Percentiles rank a stretch among this genome's conserved stretches.
These are phyloP conservation scores for Oxyruncus cristatus DNA, from an alignment of 2,113 vertebrate genomes.

Conservation along the genomic window DNA sequence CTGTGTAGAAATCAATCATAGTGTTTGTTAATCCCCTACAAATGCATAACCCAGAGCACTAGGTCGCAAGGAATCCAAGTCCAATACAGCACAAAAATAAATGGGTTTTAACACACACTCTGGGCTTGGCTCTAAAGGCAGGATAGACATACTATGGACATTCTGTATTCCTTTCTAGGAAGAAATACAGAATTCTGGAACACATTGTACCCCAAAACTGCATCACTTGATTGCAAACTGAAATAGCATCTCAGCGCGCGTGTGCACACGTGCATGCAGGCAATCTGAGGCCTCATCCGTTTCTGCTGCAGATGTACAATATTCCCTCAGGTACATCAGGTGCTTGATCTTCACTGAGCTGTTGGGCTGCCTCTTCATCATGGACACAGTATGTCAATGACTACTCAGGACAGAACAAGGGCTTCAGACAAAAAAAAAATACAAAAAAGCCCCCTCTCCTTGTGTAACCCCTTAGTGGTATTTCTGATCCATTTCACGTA, in stretches of 20 bases:
- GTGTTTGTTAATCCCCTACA: neutral
- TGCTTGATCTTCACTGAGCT: neutral
- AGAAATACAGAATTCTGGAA: neutral
- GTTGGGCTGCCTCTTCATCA: rapidly evolving
- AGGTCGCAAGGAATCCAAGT: neutral
- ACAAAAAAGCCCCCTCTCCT: neutral
- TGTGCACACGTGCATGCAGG: rapidly evolving
- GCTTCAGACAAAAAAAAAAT: neutral
- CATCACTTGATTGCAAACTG: neutral
- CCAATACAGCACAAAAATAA: neutral
- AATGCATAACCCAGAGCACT: neutral
- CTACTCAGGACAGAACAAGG: neutral
- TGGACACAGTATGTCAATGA: rapidly evolving
- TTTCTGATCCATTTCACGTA: neutral
- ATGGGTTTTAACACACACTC: rapidly evolving
- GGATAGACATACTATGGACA: neutral
- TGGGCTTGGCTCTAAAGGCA: neutral
- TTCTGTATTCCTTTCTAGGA: neutral
- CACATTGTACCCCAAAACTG: neutral
- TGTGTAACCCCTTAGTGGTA: neutral
- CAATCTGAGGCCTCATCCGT: neutral
- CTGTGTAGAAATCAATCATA: neutral
- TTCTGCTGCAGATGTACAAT: neutral
- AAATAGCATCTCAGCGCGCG: rapidly evolving
- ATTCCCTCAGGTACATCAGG: rapidly evolving